A percentile compares a stretch with the other conserved stretches of the same genome.
Evolutionary conservation across 37 sponge, comb jelly and placozoan genomes (phyloP).

Genomic region (Chondrilla cf. caribensis): DNA sequence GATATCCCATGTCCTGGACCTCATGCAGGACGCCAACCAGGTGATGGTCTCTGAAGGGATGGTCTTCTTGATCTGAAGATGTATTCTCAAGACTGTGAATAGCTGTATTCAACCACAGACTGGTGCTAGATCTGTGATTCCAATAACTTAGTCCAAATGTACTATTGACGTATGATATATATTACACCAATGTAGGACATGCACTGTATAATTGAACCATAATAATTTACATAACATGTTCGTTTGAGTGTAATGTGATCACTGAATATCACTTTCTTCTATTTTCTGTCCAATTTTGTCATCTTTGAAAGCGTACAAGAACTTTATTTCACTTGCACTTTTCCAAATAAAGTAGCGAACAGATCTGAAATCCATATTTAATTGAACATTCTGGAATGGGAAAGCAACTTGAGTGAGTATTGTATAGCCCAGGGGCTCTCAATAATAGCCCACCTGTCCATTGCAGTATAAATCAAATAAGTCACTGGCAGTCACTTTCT

Average conservation of each 20-base stretch:
- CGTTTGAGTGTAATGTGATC: too few species aligned
- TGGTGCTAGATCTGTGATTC: neutral
- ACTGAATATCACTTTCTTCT: neutral
- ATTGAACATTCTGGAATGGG: conserved; percentile 62
- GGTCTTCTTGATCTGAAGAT: conserved; percentile 73
- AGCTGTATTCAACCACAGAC: neutral
- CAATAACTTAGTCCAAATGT: too few species aligned
- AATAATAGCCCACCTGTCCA: conserved; percentile 47
- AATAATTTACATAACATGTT: too few species aligned
- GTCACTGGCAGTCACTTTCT: neutral
- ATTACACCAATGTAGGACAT: neutral
- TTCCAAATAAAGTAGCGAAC: conserved; percentile 87
- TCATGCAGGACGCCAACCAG: conserved; percentile 93
- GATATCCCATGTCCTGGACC: conserved; percentile 51
- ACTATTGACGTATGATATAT: too few species aligned
- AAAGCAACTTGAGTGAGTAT: neutral
- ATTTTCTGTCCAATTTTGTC: conserved; percentile 16
- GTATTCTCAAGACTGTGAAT: too few species aligned
- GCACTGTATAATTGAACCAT: too few species aligned
- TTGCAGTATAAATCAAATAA: conserved; percentile 41
- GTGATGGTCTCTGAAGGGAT: conserved; percentile 88
- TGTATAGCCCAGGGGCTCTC: neutral
- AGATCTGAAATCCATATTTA: conserved; percentile 83
- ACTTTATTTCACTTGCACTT: conserved; percentile 77
- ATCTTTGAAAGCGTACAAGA: conserved; percentile 50